Base-by-base conservation (phyloP, 2,797 vertebrate genomes). In the Macroramphosus scolopax region DNA sequence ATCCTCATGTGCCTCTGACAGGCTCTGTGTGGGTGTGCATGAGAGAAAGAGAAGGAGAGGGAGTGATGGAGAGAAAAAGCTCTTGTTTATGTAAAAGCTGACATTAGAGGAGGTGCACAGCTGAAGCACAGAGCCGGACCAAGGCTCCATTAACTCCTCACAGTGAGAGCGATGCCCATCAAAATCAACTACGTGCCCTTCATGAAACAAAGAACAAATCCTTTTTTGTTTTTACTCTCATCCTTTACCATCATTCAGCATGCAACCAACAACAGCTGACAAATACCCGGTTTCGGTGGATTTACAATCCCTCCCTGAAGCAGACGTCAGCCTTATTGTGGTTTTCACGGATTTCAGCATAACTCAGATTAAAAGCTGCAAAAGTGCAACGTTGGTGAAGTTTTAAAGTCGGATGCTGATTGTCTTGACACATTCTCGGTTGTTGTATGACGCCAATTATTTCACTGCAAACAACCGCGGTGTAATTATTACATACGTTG, bases 21-120 rank as follows among this genome's bases (percentile, higher is more conserved):
- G 85, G 80, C 84, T 82, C 86, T 86, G 87, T 87, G 88, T 89
- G 86, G 87, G 88, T 79, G 87, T 84, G 82, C 67, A 81, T 77
- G 79, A 87, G 83, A 88, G 85, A 81, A 72, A 83, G 69, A 78
- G 71, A 82, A 77, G 63, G 63, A 84, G 80, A 76, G 73, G 62
- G 45, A 78, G 75, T 75, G 75, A 84, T 74, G 71, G 77, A 79
- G 76, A 75, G 72, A 84, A 80, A 78, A 84, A 78, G 81, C 87
- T 86, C 82, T 87, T 86, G 83, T 87, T 86, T 85, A 86, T 86
- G 83, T 86, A 83, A 84, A 87, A 82, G 81, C 76, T 80, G 79
- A 84, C 81, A 85, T 80, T 77, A 85, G 80, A 86, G 73, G 80
- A 84, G 73, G 78, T 87, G 68, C 78, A 83, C 50, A 17, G 75